A percentile compares a stretch with the other conserved stretches of the same genome.
phyloP scores from a whole-genome alignment of 1,140 invertebrate species.

The Palaemon carinicauda region DNA sequence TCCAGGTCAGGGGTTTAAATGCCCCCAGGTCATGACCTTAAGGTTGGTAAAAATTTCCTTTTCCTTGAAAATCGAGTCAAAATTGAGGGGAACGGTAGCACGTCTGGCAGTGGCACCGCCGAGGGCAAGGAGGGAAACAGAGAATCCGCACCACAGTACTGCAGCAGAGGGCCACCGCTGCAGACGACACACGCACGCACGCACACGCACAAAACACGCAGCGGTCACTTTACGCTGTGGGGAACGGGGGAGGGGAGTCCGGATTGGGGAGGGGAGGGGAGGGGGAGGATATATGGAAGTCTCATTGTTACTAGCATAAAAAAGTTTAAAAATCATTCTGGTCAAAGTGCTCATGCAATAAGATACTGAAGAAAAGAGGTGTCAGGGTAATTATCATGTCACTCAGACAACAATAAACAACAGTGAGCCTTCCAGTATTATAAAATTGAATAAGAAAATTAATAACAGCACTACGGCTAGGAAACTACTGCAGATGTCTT shows the following conservation, averaged over 20 bases:
- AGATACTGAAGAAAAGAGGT: too few species aligned
- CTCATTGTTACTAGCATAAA: neutral
- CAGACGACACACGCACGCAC: neutral
- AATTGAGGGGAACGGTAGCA: neutral
- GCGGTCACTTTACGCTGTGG: neutral
- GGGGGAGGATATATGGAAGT: neutral
- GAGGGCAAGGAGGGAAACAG: neutral
- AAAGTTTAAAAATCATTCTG: neutral
- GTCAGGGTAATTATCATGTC: too few species aligned
- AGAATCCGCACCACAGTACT: slow-evolving; percentile 4
- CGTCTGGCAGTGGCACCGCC: neutral
- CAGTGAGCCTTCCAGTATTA: too few species aligned
- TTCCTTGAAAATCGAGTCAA: neutral
- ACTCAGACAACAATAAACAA: too few species aligned
- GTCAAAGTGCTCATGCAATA: neutral
- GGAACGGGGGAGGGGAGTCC: neutral
- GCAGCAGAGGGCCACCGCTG: slow-evolving; percentile 2
- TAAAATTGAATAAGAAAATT: too few species aligned
- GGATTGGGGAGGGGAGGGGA: neutral
- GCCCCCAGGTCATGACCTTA: too few species aligned
- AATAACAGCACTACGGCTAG: too few species aligned
- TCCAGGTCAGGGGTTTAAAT: too few species aligned
- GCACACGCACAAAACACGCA: neutral
- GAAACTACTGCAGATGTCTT: too few species aligned
- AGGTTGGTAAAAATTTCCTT: neutral